These are phyloP conservation scores for Panthera uncia DNA, from an alignment of 2,113 vertebrate species.

Conservation along the genomic window DNA sequence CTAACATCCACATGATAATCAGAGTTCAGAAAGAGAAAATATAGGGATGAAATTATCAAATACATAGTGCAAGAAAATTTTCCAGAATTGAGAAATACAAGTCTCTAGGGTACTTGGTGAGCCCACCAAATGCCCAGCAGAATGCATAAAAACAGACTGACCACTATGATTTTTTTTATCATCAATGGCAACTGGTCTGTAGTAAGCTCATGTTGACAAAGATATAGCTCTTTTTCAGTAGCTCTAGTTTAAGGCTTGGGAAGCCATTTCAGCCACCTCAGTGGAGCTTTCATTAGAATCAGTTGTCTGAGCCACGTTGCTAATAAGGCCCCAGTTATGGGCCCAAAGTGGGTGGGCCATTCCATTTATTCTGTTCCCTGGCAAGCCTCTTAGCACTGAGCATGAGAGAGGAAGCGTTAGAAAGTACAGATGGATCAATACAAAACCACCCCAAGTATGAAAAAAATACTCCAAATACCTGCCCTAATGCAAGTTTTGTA, in stretches of 20 bases:
- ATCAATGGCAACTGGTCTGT: not conserved
- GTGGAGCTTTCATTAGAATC: constrained; percentile 54
- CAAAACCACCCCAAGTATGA: not conserved
- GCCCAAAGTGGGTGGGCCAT: not conserved
- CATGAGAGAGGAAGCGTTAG: not conserved
- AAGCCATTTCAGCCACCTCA: constrained; percentile 47
- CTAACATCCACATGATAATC: not conserved
- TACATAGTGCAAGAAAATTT: constrained; percentile 10
- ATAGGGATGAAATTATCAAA: not conserved
- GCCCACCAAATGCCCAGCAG: not conserved
- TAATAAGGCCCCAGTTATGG: constrained; percentile 40
- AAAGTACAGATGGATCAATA: not conserved
- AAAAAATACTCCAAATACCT: not conserved
- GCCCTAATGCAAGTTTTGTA: not conserved
- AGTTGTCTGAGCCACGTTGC: constrained; percentile 12
- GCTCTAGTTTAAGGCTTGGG: constrained; percentile 50
- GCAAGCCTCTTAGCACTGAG: constrained; percentile 21
- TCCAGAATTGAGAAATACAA: not conserved
- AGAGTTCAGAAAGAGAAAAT: constrained; percentile 20
- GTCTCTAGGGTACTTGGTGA: not conserved
- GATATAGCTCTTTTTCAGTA: constrained; percentile 36
- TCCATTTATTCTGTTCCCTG: constrained; percentile 34
- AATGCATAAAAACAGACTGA: constrained; percentile 8
- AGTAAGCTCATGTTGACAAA: constrained; percentile 29
- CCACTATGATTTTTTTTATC: not conserved